Evolutionary conservation across 2,797 vertebrate species (phyloP), one percentile per base, ranked within the genome.

Genomic region (Anguilla megastoma): DNA sequence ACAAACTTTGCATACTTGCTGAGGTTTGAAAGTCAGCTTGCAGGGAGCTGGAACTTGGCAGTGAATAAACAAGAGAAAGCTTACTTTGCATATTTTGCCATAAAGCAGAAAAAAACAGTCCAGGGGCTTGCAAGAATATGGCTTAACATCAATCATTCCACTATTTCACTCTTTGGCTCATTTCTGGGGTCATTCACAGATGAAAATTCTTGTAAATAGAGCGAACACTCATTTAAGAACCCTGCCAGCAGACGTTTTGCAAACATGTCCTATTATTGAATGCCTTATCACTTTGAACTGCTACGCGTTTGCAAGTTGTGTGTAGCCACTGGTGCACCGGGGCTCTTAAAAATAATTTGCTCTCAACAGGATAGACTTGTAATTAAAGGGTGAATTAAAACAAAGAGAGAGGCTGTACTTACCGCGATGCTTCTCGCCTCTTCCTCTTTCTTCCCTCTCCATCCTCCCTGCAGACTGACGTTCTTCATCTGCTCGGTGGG

Each of bases 401-500:
- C 45, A 50, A 24, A 48, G 5, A n/a, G 8, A 48, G 8, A 50
- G 8, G 3, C 7, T 48, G 7, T 21, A 21, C 52, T 58, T 2
- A 9, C 12, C 7, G 16, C 7, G 0, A 2, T 5, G 50, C 56
- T 12, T 85, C 27, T 30, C 14, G n/a, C 54, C 84, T 18, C 52
- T 24, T 84, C 24, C 82, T 6, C 33, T 56, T 84, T 24, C 85
- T 63, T 56, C 60, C 0, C 52, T 30, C 45, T 87, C 56, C 58
- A 45, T 21, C 60, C 41, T 48, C 85, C 58, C 86, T 90, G 88
- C 91, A 99, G 98, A 93, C 92, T 99, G 92, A 99, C 98, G 0
- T 99, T 99, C 95, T 99, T 99, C 93, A 99, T 99, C 94, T 99
- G 98, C 94, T 99, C 98, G 0, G 98, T 99, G 93, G 98, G 98